Evolutionary conservation across 2,113 vertebrate genomes (phyloP), one percentile per base, ranked within the genome.

Genomic region (Meleagris gallopavo): DNA sequence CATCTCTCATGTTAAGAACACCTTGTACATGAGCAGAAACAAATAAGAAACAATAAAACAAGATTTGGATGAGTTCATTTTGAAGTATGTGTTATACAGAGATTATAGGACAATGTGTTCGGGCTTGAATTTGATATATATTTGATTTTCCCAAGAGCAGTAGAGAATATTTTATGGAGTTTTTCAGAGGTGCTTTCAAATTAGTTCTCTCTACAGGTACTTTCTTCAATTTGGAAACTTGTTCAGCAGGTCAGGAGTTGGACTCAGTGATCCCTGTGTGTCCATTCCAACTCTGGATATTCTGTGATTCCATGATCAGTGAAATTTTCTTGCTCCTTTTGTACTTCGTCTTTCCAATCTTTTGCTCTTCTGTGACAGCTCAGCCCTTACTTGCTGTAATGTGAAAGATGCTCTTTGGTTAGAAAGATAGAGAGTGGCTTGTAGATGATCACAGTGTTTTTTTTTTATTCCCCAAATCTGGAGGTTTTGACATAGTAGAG

Each of bases 291-390:
- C 36, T 62, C 16, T 5, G 61, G 36, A 27, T 40, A 29, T 40
- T 40, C 61, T 62, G 17, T 62, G 25, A 62, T 90, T 85, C 38
- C 50, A 65, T 40, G 40, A 40, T 32, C 18, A 40, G 36, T 82
- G 74, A 89, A 36, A 87, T 86, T 93, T 91, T 34, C 43, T 73
- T 89, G 82, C 73, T 73, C 14, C 19, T 81, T 93, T 90, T 87
- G 36, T 65, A 22, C 13, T 46, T 85, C 79, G 88, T 66, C 40
- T 45, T 25, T 67, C 27, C 20, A 60, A 40, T 66, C 27, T 61
- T 61, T 29, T 67, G 32, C 24, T 16, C 15, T 85, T 84, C 30
- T 91, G 48, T 74, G 73, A 65, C 60, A 67, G 38, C 9, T 4
- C 52, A 69, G 24, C 45, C 2, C 11, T 15, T 76, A 61, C 54